Conservation (phyloP, 2,113 vertebrate genomes). For the Potamarius usumacintae region DNA sequence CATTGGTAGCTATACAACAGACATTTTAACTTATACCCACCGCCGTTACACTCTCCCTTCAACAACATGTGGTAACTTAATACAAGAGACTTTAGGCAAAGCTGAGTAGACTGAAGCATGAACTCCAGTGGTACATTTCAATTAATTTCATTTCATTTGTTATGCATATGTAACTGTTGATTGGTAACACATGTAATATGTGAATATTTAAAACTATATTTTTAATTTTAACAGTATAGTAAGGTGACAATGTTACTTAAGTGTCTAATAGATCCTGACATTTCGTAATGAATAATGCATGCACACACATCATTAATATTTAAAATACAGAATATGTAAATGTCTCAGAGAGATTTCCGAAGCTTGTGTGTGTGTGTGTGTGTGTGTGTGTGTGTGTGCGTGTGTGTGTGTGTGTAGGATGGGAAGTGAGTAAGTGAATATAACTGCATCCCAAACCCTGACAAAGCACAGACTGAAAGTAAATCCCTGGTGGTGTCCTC, state of each 20-base stretch:
- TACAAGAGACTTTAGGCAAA: too few species aligned
- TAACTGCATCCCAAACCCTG: not conserved
- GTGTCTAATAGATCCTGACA: not conserved
- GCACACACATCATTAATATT: not conserved
- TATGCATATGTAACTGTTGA: not conserved
- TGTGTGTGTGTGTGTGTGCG: not conserved
- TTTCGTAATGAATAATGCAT: not conserved
- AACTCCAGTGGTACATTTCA: too few species aligned
- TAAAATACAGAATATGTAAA: not conserved
- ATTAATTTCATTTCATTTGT: not conserved
- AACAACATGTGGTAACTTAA: too few species aligned
- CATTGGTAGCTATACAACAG: too few species aligned
- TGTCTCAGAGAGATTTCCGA: not conserved
- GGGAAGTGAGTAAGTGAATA: conserved; percentile 1
- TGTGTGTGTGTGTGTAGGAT: not conserved
- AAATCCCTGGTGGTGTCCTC: conserved; percentile 23
- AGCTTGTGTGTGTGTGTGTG: not conserved
- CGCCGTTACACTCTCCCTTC: too few species aligned
- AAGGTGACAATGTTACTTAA: not conserved
- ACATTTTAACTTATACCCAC: too few species aligned
- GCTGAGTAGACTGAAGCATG: too few species aligned
- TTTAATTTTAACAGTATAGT: too few species aligned
- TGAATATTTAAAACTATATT: not conserved
- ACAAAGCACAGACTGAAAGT: conserved; percentile 26
- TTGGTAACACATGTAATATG: not conserved